Base-by-base conservation (phyloP, 1,140 invertebrate genomes). In the Aphelenchoides avenae region DNA sequence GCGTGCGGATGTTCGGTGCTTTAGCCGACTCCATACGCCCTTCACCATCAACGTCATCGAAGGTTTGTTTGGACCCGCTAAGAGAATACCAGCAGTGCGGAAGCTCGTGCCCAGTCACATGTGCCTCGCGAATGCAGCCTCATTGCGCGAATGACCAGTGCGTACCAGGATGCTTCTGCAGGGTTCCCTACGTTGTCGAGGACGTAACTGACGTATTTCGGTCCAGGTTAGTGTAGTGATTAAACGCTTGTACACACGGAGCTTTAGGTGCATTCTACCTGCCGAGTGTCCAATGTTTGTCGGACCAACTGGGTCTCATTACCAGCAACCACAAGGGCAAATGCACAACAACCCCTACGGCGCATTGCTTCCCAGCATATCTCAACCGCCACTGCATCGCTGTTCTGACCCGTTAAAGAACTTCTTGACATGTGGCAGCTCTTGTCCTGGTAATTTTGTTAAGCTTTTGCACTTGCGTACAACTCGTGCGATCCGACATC, bases 361-460 rank as follows among this genome's bases (percentile, higher is more conserved):
- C n/a, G n/a, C n/a, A n/a, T n/a, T n/a, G n/a, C n/a, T n/a, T n/a
- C n/a, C n/a, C n/a, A n/a, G n/a, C n/a, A n/a, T n/a, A n/a, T n/a
- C n/a, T n/a, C n/a, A n/a, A n/a, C n/a, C n/a, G n/a, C n/a, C n/a
- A n/a, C n/a, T n/a, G n/a, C n/a, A n/a, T n/a, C n/a, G n/a, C n/a
- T n/a, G n/a, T n/a, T n/a, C n/a, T 3, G 59, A 61, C 30, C 34
- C 60, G 20, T 30, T 61, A 22, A 61, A 61, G 52, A 61, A 61
- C 44, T 61, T 52, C 34, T 60, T 51, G 27, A 56, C 13, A 6
- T 61, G 59, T 36, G 59, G 59, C 11, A 54, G 30, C 40, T 44
- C 59, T 13, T 61, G 59, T 29, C 59, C 61, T 15, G 30, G 26
- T 55, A 24, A 11, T 5, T 58, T 40, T 15, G 31, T 36, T 15